Base-by-base conservation (phyloP, 1,140 invertebrate species). In the Neodiprion virginianus region DNA sequence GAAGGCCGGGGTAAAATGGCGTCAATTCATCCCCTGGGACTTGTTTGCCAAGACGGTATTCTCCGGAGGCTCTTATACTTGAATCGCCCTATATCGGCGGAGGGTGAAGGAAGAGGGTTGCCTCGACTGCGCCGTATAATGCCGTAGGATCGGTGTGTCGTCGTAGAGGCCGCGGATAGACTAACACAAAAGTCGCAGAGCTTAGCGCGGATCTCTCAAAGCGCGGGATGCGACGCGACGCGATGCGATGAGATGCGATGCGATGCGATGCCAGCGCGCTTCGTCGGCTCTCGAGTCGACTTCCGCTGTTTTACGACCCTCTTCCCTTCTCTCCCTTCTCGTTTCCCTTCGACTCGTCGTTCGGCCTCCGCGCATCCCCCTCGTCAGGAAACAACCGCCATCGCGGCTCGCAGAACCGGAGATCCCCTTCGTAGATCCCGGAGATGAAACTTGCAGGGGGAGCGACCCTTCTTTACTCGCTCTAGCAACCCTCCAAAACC, bases 291-390 rank as follows among this genome's bases (percentile, higher is more conserved):
- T 47, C 70, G 70, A 49, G 21, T 8, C 70, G 70, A 71, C 70
- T 71, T 71, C 70, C 70, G 70, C 17, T 48, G 70, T 71, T 71
- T 71, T 71, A 71, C 28, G 70, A 71, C 12, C 28, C 21, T 48
- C 40, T 21, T 81, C 76, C 73, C 70, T 71, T 53, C 69, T 67
- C 71, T 74, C 74, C 71, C 74, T 74, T 49, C 28, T 73, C 47
- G 48, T 28, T 21, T 50, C 69, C 53, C 61, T 69, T 75, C 50
- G 53, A 67, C 61, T 70, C 69, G 69, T 49, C 8, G 68, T n/a
- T 17, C 67, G 40, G 10, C 69, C 72, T 70, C 73, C 48, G 40
- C 50, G 11, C 7, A 17, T 17, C 53, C 53, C n/a, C 53, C 53
- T 40, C 28, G 28, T 5, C 28, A 40, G 28, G 28, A 40, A 40